Evolutionary conservation across 92 coral and sea anemone species (phyloP).

Genomic region (Porites lobata): DNA sequence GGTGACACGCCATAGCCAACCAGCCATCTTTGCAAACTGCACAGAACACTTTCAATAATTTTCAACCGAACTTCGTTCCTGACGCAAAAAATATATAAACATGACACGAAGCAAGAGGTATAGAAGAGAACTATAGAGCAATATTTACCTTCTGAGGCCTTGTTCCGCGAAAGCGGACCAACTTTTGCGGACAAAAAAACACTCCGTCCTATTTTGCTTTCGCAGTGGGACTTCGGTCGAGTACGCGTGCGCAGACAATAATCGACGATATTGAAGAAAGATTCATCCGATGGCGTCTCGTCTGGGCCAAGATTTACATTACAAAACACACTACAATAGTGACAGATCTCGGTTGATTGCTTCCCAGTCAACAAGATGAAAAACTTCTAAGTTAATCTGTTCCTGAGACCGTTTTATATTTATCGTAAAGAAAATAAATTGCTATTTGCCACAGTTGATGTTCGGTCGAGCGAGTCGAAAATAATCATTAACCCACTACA

Average conservation of each 20-base stretch:
- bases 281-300: conserved; percentile 86
- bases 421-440: background rate
- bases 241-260: conserved; percentile 99
- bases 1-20: conserved; percentile 70
- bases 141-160: conserved; percentile 50
- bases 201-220: conserved; percentile 95
- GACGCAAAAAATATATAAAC: conserved; percentile 3
- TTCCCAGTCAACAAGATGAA: conserved; percentile 14
- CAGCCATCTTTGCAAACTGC: conserved; percentile 85
- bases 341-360: conserved; percentile 68
- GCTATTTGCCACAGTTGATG: background rate
- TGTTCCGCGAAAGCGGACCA: conserved; percentile 76
- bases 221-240: conserved; percentile 81
- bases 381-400: conserved; percentile 2
- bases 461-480: conserved; percentile 23
- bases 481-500: conserved; percentile 31
- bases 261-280: conserved; percentile 98
- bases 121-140: conserved; percentile 24
- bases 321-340: conserved; percentile 80
- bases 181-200: conserved; percentile 74
- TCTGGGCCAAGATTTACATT: conserved; percentile 88
- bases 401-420: conserved; percentile 1
- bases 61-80: conserved; percentile 12
- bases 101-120: conserved; percentile 15
- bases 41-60: conserved; percentile 39